Conservation (phyloP, 2,888 invertebrate genomes). For the Chrysolina haemoptera region DNA sequence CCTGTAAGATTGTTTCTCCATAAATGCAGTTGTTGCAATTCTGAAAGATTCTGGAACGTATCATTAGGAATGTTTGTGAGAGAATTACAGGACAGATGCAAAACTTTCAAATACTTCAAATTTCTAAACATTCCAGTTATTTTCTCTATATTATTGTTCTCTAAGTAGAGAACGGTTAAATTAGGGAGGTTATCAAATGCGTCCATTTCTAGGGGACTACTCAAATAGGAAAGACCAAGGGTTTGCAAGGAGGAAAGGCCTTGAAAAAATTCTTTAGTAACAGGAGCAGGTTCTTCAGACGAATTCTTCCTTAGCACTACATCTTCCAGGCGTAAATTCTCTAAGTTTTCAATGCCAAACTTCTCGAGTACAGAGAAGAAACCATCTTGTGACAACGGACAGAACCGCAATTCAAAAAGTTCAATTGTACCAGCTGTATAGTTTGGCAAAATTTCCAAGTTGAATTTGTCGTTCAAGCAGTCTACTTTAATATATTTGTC, state of each 20-base stretch:
- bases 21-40: conserved; percentile 77
- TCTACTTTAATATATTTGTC: conserved; percentile 49
- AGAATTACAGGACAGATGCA: conserved; percentile 80
- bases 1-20: conserved; percentile 71
- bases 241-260: conserved; percentile 25
- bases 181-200: conserved; percentile 55
- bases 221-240: conserved; percentile 16
- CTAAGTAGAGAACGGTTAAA: conserved; percentile 50
- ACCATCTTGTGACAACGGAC: conserved; percentile 71
- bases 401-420: conserved; percentile 72
- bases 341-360: conserved; percentile 64
- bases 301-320: conserved; percentile 15
- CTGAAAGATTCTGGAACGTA: conserved; percentile 75
- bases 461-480: conserved; percentile 51
- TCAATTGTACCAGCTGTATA: conserved; percentile 70
- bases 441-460: conserved; percentile 71
- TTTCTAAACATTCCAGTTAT: conserved; percentile 77
- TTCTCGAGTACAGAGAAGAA: conserved; percentile 71
- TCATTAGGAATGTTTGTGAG: conserved; percentile 75
- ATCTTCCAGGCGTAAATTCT: conserved; percentile 17
- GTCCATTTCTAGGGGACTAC: conserved; percentile 40
- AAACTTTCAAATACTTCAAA: conserved; percentile 74
- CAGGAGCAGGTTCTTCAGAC: not conserved
- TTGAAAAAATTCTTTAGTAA: conserved; percentile 34
- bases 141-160: conserved; percentile 48